phyloP scores from a whole-genome alignment of 2,113 vertebrate genomes.

The Thermophis baileyi region DNA sequence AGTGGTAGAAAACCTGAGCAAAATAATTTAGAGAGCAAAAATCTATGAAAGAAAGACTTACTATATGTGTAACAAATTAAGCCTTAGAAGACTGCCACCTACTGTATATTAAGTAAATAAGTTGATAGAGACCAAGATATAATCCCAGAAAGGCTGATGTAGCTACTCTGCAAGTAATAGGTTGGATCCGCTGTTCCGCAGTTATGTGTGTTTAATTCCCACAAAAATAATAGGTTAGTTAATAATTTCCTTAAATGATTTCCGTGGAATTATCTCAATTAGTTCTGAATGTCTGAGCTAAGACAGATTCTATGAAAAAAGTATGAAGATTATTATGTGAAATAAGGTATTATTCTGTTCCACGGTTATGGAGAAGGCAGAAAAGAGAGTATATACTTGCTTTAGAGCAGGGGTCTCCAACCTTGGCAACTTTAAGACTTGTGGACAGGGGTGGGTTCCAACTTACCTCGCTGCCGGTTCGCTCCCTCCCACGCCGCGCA shows the following conservation, averaged over 20 bases:
- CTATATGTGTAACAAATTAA: neutral
- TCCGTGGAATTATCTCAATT: neutral
- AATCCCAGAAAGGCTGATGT: neutral
- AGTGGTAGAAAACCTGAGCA: neutral
- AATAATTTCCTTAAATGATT: neutral
- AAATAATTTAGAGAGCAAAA: too few species aligned
- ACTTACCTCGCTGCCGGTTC: too few species aligned
- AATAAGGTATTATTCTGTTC: neutral
- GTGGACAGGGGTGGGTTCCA: too few species aligned
- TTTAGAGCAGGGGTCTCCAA: too few species aligned
- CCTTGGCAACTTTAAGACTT: too few species aligned
- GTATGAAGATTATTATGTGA: neutral
- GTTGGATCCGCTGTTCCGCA: neutral
- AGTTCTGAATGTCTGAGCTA: neutral
- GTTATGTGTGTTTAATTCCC: neutral
- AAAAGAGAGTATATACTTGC: neutral
- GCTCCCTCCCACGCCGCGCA: too few species aligned
- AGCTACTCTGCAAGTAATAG: neutral
- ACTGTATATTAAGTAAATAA: neutral
- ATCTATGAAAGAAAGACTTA: neutral
- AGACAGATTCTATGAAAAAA: neutral
- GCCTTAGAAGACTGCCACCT: neutral
- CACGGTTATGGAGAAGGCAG: neutral
- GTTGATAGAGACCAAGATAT: neutral
- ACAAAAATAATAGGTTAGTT: neutral